Percentiles rank a stretch among this genome's conserved stretches.
These are phyloP conservation scores for Pheucticus melanocephalus DNA, from an alignment of 2,113 vertebrate genomes.

Conservation along the genomic window DNA sequence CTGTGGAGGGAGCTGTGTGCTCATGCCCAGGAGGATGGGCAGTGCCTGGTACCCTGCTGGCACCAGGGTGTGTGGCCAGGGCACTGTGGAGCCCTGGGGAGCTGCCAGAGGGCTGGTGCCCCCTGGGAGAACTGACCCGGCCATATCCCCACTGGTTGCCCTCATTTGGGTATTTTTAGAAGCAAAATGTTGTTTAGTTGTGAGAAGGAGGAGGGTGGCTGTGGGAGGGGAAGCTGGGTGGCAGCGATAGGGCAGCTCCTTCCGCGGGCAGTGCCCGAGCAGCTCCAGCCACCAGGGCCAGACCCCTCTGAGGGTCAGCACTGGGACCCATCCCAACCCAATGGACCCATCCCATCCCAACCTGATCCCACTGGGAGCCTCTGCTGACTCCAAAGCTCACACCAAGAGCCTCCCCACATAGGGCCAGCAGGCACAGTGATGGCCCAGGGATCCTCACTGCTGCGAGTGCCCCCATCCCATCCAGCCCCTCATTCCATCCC, in stretches of 20 bases:
- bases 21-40: not conserved
- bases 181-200: not conserved
- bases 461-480: accelerated
- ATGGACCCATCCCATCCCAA: accelerated
- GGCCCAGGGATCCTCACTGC: accelerated
- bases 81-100: too few species aligned
- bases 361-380: accelerated
- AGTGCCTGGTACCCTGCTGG: not conserved
- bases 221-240: not conserved
- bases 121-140: not conserved
- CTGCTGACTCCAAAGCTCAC: not conserved
- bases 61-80: not conserved
- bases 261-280: not conserved
- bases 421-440: not conserved
- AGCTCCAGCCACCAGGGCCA: accelerated
- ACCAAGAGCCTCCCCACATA: accelerated
- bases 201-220: not conserved
- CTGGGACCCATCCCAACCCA: accelerated
- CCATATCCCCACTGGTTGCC: accelerated
- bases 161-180: slow-evolving; percentile 18
- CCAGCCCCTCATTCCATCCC: not conserved
- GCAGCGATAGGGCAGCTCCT: slow-evolving; percentile 37
- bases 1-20: accelerated
- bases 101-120: not conserved
- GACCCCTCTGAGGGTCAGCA: accelerated